These are phyloP conservation scores for Polypterus bichir DNA, from an alignment of 2,113 vertebrate genomes.

Conservation along the genomic window DNA sequence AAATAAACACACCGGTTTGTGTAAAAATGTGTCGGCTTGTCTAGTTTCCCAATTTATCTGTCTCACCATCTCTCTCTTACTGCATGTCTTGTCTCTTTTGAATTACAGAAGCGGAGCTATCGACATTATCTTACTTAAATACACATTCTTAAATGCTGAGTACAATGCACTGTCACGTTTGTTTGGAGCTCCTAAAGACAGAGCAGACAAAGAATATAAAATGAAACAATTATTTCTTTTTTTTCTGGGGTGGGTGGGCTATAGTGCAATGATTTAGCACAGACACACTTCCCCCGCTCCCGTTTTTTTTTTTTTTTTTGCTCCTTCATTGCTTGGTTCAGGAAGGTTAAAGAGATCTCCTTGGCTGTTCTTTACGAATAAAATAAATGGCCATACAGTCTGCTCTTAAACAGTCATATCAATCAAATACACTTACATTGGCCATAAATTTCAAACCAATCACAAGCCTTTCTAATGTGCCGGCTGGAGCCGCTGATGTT, in stretches of 20 bases:
- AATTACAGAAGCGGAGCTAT: neutral
- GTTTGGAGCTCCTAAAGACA: neutral
- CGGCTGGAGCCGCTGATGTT: slow-evolving; percentile 17
- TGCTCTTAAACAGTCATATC: slow-evolving; percentile 43
- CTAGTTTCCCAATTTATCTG: neutral
- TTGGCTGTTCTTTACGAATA: slow-evolving; percentile 33
- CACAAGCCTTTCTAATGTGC: slow-evolving; percentile 27
- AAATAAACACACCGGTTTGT: no score
- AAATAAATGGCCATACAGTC: slow-evolving; percentile 33
- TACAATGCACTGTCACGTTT: neutral
- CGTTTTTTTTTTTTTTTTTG: neutral
- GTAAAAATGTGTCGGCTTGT: neutral
- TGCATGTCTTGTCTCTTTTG: neutral
- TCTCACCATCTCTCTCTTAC: neutral
- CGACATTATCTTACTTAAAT: slow-evolving; percentile 1
- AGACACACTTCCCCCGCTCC: neutral
- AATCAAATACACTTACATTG: slow-evolving; percentile 45
- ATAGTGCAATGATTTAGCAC: neutral
- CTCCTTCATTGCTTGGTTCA: slow-evolving; percentile 6
- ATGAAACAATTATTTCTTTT: slow-evolving; percentile 4
- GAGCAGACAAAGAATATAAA: slow-evolving; percentile 8
- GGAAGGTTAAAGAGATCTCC: slow-evolving; percentile 25
- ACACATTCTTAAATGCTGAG: neutral
- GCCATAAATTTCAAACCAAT: slow-evolving; percentile 45
- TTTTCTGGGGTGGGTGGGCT: neutral